Evolutionary conservation across 1,140 invertebrate genomes (phyloP), one percentile per base, ranked within the genome.

Genomic region (Lepidurus packardi): DNA sequence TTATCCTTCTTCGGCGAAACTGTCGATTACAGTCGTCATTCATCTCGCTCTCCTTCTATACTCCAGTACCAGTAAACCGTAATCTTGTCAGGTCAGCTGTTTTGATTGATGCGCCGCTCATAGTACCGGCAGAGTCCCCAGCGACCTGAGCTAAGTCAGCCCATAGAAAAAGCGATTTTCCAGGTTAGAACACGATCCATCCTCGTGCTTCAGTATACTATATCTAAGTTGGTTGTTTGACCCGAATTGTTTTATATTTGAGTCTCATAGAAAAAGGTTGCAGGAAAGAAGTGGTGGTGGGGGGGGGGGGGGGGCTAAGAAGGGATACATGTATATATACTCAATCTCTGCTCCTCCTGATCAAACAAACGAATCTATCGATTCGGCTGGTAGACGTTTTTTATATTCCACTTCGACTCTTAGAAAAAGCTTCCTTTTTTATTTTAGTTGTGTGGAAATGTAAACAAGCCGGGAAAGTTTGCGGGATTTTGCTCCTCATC

Each of bases 1-100:
- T 65, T 65, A 65, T 65, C 53, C 45, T 65, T 65, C 21, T 16
- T 65, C 6, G 9, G 53, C 1, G 53, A 65, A 65, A 65, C 13
- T 65, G 13, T 13, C 53, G 53, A 65, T 65, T 65, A 65, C 53
- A 65, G 8, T 21, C 13, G 53, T 65, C 53, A 65, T 5, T 65
- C 53, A 65, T 65, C 53, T 65, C 53, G 13, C 5, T 65, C 4
- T 16, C 16, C 16, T n/a, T n/a, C 53, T 13, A 65, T 13, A 65
- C 34, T 65, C 16, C 53, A 65, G 53, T 21, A 13, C 16, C 1
- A 65, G 16, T 21, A 13, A n/a, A 65, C 13, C 16, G 53, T 65
- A 65, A 65, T 65, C 53, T 65, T 65, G 53, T 65, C 53, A 65
- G 53, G 21, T 65, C 53, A 65, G 53, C 53, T 13, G 53, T 65